Evolutionary conservation across 2,888 invertebrate genomes (phyloP).

Genomic region (Limulus polyphemus): DNA sequence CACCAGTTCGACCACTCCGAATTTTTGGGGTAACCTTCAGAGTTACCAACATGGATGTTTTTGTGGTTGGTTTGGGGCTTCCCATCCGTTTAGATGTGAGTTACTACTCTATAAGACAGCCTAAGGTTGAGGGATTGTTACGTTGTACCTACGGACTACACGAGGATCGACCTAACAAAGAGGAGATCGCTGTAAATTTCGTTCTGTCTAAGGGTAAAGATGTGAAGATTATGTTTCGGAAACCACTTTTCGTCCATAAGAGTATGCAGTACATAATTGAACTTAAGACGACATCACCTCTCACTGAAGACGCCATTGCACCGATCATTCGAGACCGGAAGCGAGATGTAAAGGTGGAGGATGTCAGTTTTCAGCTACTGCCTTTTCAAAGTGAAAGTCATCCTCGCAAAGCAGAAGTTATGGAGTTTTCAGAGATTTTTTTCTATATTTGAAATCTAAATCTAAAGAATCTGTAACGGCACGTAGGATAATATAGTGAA

Average conservation of each 20-base stretch:
- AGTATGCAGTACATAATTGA: conserved; percentile 21
- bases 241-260: conserved; percentile 21
- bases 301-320: conserved; percentile 21
- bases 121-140: conserved; percentile 27
- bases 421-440: conserved; percentile 23
- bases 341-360: conserved; percentile 20
- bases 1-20: conserved; percentile 21
- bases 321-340: conserved; percentile 21
- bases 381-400: conserved; percentile 20
- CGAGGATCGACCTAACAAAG: conserved; percentile 21
- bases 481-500: no score
- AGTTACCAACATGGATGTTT: conserved; percentile 26
- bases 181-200: conserved; percentile 21
- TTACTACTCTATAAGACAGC: conserved; percentile 17
- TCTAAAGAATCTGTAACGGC: no score
- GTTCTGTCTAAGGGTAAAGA: conserved; percentile 21
- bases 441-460: conserved; percentile 19
- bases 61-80: conserved; percentile 26
- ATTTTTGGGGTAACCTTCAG: conserved; percentile 25
- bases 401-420: conserved; percentile 15
- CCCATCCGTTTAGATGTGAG: conserved; percentile 26
- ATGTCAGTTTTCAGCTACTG: conserved; percentile 20
- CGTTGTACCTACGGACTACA: conserved; percentile 25
- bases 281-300: conserved; percentile 18
- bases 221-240: conserved; percentile 18